phyloP scores from a whole-genome alignment of 1,140 invertebrate genomes.

The Caenorhabditis inopinata region DNA sequence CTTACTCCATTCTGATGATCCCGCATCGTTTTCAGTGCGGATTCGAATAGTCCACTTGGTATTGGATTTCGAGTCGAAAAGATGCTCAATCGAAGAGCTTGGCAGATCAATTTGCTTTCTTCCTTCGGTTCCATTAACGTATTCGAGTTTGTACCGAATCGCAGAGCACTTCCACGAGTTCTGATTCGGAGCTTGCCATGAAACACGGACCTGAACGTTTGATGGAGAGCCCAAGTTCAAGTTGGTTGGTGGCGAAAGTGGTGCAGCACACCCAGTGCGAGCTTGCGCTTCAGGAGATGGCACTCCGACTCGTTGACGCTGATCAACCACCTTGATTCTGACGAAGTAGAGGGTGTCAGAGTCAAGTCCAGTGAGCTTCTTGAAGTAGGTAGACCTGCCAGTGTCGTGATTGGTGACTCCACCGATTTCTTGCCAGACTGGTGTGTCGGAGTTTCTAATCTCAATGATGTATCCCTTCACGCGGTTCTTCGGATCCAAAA shows the following conservation, averaged over 20 bases:
- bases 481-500: constrained; percentile 61
- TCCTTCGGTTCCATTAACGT: constrained; percentile 40
- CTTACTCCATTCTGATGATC: constrained; percentile 60
- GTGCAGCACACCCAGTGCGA: constrained; percentile 64
- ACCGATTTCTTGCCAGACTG: constrained; percentile 57
- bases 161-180: constrained; percentile 58
- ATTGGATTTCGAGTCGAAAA: constrained; percentile 61
- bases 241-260: constrained; percentile 60
- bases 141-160: constrained; percentile 53
- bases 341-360: constrained; percentile 65
- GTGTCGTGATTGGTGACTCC: constrained; percentile 59
- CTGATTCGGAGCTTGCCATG: constrained; percentile 62
- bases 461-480: constrained; percentile 64
- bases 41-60: constrained; percentile 62
- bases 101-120: constrained; percentile 49
- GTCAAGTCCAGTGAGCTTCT: constrained; percentile 57
- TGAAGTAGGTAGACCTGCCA: constrained; percentile 55
- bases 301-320: constrained; percentile 55
- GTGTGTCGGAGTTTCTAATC: constrained; percentile 56
- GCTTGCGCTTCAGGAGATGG: constrained; percentile 65
- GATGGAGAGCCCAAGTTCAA: constrained; percentile 59
- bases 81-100: constrained; percentile 53
- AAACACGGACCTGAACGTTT: constrained; percentile 58
- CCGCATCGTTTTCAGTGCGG: constrained; percentile 63
- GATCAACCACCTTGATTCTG: constrained; percentile 63